A percentile compares a stretch with the other conserved stretches of the same genome.
These are phyloP conservation scores for Tiliacea aurago DNA, from an alignment of 2,888 invertebrate genomes.

Conservation along the genomic window DNA sequence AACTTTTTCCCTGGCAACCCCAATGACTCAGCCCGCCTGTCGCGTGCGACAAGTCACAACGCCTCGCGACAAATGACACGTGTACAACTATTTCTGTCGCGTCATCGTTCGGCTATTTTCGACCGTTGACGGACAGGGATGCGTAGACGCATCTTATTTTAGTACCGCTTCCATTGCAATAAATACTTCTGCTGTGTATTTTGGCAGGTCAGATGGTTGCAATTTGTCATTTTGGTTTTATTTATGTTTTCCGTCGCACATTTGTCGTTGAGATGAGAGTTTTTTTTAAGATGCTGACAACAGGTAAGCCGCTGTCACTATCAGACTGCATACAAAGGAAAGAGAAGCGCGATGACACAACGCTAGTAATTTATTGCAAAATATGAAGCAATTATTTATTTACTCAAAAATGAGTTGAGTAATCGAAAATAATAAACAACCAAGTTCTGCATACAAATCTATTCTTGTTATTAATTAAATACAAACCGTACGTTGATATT, in stretches of 20 bases:
- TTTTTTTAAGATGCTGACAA: too few species aligned
- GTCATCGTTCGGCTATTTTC: slow-evolving; percentile 66
- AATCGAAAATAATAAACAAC: too few species aligned
- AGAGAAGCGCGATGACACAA: too few species aligned
- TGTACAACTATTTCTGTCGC: slow-evolving; percentile 60
- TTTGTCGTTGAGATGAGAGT: slow-evolving; percentile 19
- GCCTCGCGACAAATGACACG: slow-evolving; percentile 57
- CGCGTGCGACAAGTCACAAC: slow-evolving; percentile 52
- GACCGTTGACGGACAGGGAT: slow-evolving; percentile 62
- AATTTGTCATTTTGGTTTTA: slow-evolving; percentile 54
- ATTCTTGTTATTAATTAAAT: too few species aligned
- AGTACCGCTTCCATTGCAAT: slow-evolving; percentile 58
- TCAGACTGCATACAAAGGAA: too few species aligned
- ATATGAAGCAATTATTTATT: too few species aligned
- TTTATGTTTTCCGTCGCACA: slow-evolving; percentile 40
- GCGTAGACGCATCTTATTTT: slow-evolving; percentile 63
- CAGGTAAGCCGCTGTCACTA: too few species aligned
- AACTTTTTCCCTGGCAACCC: slow-evolving; percentile 36
- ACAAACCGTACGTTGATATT: too few species aligned
- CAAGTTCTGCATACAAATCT: too few species aligned
- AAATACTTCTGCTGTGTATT: slow-evolving; percentile 51
- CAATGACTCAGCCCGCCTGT: slow-evolving; percentile 47
- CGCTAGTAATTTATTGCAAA: too few species aligned
- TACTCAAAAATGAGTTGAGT: too few species aligned
- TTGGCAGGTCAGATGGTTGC: slow-evolving; percentile 53